Base-by-base conservation (phyloP, 2,113 vertebrate genomes). In the Fulmarus glacialis region DNA sequence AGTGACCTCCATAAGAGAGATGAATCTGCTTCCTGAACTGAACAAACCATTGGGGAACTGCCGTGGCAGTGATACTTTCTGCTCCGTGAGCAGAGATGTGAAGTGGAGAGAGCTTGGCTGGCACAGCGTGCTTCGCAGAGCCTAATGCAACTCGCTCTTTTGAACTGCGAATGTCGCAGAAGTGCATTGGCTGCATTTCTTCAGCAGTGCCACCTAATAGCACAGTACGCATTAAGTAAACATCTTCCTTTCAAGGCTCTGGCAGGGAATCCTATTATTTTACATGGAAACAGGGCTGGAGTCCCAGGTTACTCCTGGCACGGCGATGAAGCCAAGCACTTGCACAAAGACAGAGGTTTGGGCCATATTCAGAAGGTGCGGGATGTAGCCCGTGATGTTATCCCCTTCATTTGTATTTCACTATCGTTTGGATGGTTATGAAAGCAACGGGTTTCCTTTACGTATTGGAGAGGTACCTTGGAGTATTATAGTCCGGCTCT, bases 51-150 rank as follows among this genome's bases (percentile, higher is more conserved):
- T 78, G 86, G 45, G 47, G 43, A 91, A 14, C 10, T 6, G 20
- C 42, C 15, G 8, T 2, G 17, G 12, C 18, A 43, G 55, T 1
- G 7, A 38, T 30, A 6, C 7, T 63, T 63, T 47, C 60, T 34
- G 23, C 17, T 74, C 20, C 1, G 1, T 21, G 12, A 79, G 15
- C 15, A 36, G 86, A 67, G 22, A 18, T 9, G 10, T 36, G 38
- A 85, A 59, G 29, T 1, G 18, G 56, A 8, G 55, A 32, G 52
- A 24, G 17, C 26, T 72, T 0, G 0, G 2, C 53, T 59, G 66
- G 38, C 36, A 26, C 3, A 1, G 40, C n/a, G 38, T 0, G 0
- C 38, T 67, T 50, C 1, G 2, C 20, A 50, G 29, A n/a, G 12
- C 27, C 50, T 58, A 19, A 53, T 36, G 50, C 4, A 2, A 14